Evolutionary conservation across 2,888 invertebrate species (phyloP), one percentile per base, ranked within the genome.

Genomic region (Brachyptera risi): DNA sequence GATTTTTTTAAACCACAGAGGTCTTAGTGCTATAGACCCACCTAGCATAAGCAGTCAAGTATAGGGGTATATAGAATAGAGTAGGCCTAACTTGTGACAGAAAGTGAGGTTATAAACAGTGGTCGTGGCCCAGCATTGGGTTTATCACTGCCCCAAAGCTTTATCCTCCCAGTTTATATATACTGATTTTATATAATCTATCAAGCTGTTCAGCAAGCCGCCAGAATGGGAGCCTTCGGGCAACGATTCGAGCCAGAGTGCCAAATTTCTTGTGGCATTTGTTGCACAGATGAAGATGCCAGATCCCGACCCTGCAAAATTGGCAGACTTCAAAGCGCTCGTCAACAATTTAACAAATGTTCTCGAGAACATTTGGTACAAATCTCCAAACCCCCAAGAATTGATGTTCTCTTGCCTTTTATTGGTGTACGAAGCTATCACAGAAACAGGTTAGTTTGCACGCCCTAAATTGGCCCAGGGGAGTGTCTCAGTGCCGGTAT

Each of bases 401-500:
- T 15, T 35, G 2, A 54, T 54, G 54, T 37, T 21, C 37, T 7
- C 35, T 21, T 35, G 54, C 15, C 37, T 54, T n/a, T 17, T 54
- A 21, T 17, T 37, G 21, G 54, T 54, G 2, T 54, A 54, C 37
- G 54, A 54, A 37, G 37, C 54, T n/a, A 54, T 54, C 3, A 17
- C 37, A 35, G 11, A 15, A 37, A 31, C 31, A 31, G 27, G 51
- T 31, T 9, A 19, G 27, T 44, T 19, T 44, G 15, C 21, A 44
- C 5, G 15, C 11, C 21, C 3, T 19, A 17, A 31, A 31, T 31
- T 7, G 31, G 31, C 11, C 5, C 7, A 31, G 7, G 7, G 11
- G 7, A 31, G 11, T 5, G 5, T 31, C 5, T 7, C 11, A n/a
- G n/a, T n/a, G n/a, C n/a, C n/a, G 31, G 5, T 11, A 31, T 31